These are phyloP conservation scores for Pseudotriccus pelzelni DNA, from an alignment of 2,797 vertebrate genomes.

Conservation along the genomic window DNA sequence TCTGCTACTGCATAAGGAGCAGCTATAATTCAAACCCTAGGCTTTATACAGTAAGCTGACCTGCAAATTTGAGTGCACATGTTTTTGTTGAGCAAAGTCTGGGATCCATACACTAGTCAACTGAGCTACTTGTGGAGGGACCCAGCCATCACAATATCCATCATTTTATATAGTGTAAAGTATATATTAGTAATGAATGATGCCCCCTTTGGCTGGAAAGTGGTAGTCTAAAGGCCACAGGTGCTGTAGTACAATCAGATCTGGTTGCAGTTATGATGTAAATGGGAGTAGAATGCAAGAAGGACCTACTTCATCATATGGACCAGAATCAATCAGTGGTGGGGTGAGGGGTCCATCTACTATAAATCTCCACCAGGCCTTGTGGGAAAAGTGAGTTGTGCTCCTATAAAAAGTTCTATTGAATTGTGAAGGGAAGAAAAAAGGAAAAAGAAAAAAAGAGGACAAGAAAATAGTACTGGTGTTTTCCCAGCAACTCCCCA, in stretches of 20 bases:
- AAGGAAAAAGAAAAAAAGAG: background rate
- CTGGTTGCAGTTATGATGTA: background rate
- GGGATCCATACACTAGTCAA: background rate
- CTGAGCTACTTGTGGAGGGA: background rate
- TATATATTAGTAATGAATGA: background rate
- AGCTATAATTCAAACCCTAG: background rate
- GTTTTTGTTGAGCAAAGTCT: background rate
- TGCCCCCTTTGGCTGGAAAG: background rate
- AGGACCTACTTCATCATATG: background rate
- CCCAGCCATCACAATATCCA: background rate
- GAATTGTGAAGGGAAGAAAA: background rate
- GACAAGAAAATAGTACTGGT: background rate
- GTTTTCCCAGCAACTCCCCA: background rate
- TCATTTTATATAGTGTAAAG: background rate
- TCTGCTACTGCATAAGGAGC: background rate
- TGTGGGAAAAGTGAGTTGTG: background rate
- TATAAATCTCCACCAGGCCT: background rate
- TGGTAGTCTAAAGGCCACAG: background rate
- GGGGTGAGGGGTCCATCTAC: background rate
- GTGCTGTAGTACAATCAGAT: background rate
- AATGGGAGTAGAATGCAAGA: background rate
- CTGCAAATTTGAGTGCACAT: background rate
- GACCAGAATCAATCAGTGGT: fast-evolving
- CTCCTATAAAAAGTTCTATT: background rate
- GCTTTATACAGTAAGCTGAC: background rate